These are phyloP conservation scores for Tupiocoris notatus DNA, from an alignment of 2,888 invertebrate species.

Conservation along the genomic window DNA sequence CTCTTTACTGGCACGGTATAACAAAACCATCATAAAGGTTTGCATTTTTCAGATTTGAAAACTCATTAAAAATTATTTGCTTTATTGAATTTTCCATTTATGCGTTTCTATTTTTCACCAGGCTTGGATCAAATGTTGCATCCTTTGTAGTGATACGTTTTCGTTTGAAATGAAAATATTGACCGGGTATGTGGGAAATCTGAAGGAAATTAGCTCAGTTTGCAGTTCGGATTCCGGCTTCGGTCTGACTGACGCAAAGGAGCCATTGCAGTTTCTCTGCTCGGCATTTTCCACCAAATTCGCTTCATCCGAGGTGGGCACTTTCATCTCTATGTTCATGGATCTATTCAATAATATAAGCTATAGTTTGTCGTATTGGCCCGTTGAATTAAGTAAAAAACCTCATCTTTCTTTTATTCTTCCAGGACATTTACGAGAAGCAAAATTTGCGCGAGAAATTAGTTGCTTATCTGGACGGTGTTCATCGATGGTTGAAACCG, in stretches of 20 bases:
- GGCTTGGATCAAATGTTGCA: constrained; percentile 48
- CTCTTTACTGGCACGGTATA: constrained; percentile 11
- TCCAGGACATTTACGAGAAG: constrained; percentile 50
- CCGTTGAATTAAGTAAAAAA: too few species aligned
- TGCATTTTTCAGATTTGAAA: too few species aligned
- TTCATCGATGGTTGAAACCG: constrained; percentile 50
- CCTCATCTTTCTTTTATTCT: too few species aligned
- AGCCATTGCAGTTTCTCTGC: constrained; percentile 46
- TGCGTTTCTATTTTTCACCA: constrained; percentile 40
- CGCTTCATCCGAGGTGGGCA: constrained; percentile 38
- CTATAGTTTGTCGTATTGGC: too few species aligned
- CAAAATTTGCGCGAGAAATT: constrained; percentile 49
- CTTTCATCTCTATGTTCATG: too few species aligned
- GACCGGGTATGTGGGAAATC: constrained; percentile 40
- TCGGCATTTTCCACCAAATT: constrained; percentile 39
- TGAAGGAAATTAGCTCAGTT: constrained; percentile 37
- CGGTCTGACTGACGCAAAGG: constrained; percentile 34
- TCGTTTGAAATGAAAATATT: constrained; percentile 46
- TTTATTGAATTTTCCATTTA: too few species aligned
- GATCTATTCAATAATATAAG: too few species aligned
- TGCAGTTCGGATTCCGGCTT: background rate
- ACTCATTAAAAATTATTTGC: too few species aligned
- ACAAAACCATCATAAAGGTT: constrained; percentile 46
- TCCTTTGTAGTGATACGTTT: constrained; percentile 40
- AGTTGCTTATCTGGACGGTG: constrained; percentile 49